Conservation (phyloP, 2,888 invertebrate genomes). For the Campaea margaritaria region DNA sequence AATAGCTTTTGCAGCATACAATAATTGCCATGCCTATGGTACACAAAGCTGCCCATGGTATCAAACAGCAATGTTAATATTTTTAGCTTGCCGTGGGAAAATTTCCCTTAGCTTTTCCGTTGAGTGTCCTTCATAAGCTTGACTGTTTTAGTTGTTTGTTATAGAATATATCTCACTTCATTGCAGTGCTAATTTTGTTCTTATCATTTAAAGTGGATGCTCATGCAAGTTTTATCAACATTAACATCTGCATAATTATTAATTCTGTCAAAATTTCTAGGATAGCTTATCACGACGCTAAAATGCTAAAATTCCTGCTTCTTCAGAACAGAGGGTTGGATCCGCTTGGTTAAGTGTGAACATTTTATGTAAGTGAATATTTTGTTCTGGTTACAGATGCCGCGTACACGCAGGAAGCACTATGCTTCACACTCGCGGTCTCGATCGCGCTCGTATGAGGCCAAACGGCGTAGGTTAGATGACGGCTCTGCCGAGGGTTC, state of each 20-base stretch:
- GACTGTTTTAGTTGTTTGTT: constrained; percentile 3
- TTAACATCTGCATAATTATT: background rate
- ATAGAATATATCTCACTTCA: background rate
- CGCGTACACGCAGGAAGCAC: constrained; percentile 92
- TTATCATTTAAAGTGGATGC: background rate
- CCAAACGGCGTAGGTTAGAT: constrained; percentile 90
- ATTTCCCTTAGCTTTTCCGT: constrained; percentile 17
- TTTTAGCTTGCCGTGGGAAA: constrained; percentile 18
- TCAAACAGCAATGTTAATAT: constrained; percentile 41
- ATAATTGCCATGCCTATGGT: constrained; percentile 56
- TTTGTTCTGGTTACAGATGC: constrained; percentile 87
- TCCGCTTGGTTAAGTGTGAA: background rate
- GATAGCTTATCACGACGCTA: constrained; percentile 33
- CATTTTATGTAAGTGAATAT: constrained; percentile 10
- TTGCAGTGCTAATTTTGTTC: background rate
- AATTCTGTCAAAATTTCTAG: background rate
- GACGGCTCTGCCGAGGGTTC: constrained; percentile 75
- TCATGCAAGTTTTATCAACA: constrained; percentile 3
- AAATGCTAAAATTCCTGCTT: constrained; percentile 48
- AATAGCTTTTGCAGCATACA: constrained; percentile 56
- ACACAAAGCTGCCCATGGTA: constrained; percentile 41
- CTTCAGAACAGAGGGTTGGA: constrained; percentile 13
- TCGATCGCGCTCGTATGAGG: constrained; percentile 84
- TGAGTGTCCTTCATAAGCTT: constrained; percentile 7
- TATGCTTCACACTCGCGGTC: constrained; percentile 88